Evolutionary conservation across 2,888 invertebrate genomes (phyloP).

Genomic region (Polyommatus icarus): DNA sequence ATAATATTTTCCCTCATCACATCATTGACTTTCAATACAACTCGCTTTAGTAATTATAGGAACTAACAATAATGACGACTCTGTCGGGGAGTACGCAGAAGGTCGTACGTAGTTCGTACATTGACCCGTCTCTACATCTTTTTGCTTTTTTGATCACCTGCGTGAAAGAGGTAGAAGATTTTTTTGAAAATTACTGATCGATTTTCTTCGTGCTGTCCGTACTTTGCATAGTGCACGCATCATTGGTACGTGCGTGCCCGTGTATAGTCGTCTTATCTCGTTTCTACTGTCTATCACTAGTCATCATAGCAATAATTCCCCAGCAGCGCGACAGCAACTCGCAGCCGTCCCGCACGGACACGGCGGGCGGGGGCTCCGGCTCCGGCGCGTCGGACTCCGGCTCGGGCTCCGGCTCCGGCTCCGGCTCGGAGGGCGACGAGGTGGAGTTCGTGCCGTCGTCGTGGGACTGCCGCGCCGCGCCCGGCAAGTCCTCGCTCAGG

Average conservation of each 20-base stretch:
- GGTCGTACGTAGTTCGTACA: too few species aligned
- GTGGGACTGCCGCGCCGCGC: constrained; percentile 89
- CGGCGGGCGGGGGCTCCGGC: constrained; percentile 41
- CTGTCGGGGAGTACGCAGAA: too few species aligned
- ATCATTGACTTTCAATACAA: background rate
- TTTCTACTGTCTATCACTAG: background rate
- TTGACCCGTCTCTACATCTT: too few species aligned
- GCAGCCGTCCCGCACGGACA: constrained; percentile 42
- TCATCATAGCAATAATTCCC: constrained; percentile 37
- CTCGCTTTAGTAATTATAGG: too few species aligned
- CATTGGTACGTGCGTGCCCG: too few species aligned
- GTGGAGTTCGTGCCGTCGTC: constrained; percentile 89
- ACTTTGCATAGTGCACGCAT: too few species aligned
- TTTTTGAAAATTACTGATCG: too few species aligned
- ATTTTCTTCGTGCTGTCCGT: too few species aligned
- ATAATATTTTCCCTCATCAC: background rate
- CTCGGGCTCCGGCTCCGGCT: constrained; percentile 60
- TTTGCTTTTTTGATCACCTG: too few species aligned
- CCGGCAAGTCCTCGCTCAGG: constrained; percentile 85
- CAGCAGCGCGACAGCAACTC: constrained; percentile 57
- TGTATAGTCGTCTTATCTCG: background rate
- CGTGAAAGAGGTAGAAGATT: too few species aligned
- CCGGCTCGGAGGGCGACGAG: constrained; percentile 81
- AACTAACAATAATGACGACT: too few species aligned
- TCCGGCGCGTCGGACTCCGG: constrained; percentile 44